These are phyloP conservation scores for Hephaestus fuliginosus DNA, from an alignment of 2,797 vertebrate genomes.

Conservation along the genomic window DNA sequence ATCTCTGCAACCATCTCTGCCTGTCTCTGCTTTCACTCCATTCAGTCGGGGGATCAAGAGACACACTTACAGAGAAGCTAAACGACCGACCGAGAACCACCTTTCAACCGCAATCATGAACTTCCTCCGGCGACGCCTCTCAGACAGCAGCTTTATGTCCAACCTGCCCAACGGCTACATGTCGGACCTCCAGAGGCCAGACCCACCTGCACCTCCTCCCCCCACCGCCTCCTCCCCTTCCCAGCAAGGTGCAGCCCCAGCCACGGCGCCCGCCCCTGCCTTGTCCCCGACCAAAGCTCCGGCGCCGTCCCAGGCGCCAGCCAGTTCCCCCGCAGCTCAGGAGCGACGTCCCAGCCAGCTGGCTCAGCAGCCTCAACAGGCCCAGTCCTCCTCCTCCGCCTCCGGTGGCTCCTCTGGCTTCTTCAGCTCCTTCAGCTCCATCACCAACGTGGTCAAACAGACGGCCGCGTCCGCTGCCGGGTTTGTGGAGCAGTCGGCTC, in stretches of 20 bases:
- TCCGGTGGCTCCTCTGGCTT: conserved; percentile 90
- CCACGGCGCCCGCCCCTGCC: conserved; percentile 82
- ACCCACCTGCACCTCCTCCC: conserved; percentile 91
- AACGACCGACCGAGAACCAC: conserved; percentile 36
- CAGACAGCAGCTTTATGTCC: conserved; percentile 99
- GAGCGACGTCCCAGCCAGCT: conserved; percentile 75
- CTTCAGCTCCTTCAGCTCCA: conserved; percentile 98
- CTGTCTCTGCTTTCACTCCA: conserved; percentile 28
- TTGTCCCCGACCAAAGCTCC: conserved; percentile 89
- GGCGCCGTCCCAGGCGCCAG: conserved; percentile 60
- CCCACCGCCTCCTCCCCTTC: conserved; percentile 78
- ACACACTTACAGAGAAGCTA: conserved; percentile 12
- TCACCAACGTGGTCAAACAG: conserved; percentile 97
- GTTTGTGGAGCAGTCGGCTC: conserved; percentile 90
- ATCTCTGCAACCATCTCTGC: conserved; percentile 28
- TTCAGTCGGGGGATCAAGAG: conserved; percentile 44
- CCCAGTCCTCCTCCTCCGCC: conserved; percentile 84
- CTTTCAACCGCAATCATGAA: conserved; percentile 88
- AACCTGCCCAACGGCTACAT: conserved; percentile 99
- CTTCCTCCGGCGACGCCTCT: conserved; percentile 97
- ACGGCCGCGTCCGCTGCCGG: conserved; percentile 93
- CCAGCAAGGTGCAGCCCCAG: conserved; percentile 72
- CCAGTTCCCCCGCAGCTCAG: conserved; percentile 84
- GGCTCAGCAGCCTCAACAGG: conserved; percentile 70
- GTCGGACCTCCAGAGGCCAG: conserved; percentile 96